phyloP scores from a whole-genome alignment of 2,113 vertebrate species.

The Nanorana parkeri region DNA sequence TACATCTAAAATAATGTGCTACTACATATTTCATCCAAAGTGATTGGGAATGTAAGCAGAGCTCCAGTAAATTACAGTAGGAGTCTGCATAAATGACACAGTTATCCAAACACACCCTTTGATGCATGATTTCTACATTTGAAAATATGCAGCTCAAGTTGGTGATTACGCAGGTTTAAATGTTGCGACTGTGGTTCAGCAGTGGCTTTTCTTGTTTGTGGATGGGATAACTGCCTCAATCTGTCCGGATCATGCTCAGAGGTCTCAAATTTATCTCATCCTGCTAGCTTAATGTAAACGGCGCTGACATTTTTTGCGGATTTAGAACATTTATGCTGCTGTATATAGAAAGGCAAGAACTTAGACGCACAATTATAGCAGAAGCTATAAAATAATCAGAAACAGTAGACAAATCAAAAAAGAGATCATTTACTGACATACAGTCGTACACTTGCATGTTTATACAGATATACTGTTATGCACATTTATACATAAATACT shows the following conservation, averaged over 20 bases:
- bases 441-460: no score
- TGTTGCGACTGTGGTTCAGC: slow-evolving; percentile 21
- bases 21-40: slow-evolving; percentile 43
- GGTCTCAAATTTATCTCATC: slow-evolving; percentile 11
- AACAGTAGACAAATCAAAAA: slow-evolving; percentile 1
- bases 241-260: neutral
- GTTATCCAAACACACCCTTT: slow-evolving; percentile 41
- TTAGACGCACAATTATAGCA: slow-evolving; percentile 2
- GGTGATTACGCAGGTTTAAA: slow-evolving; percentile 31
- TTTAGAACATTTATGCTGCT: slow-evolving; percentile 15
- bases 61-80: slow-evolving; percentile 39
- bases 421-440: neutral
- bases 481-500: neutral
- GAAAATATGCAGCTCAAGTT: slow-evolving; percentile 35
- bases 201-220: slow-evolving; percentile 12
- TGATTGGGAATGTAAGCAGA: slow-evolving; percentile 43
- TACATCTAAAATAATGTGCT: slow-evolving; percentile 43
- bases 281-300: neutral
- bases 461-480: neutral
- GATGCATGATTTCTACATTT: slow-evolving; percentile 23
- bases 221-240: slow-evolving; percentile 28
- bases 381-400: neutral
- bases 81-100: slow-evolving; percentile 13
- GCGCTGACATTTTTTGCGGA: slow-evolving; percentile 22
- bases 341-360: neutral